Evolutionary conservation across 2,113 vertebrate genomes (phyloP).

Genomic region (Mustela lutreola): DNA sequence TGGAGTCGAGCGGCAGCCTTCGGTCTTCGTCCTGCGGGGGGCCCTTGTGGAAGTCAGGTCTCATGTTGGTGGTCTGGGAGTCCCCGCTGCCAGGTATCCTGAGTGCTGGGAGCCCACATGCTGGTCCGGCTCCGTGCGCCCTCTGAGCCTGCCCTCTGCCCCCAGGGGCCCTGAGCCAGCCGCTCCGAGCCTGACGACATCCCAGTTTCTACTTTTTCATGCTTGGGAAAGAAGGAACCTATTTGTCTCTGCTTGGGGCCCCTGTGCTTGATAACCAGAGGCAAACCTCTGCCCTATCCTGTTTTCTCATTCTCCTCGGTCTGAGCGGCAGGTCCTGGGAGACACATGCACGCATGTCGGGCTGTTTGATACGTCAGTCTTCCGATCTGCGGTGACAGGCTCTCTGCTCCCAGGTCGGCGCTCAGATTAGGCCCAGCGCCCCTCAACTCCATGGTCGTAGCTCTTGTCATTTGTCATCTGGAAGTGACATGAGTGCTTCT

Average conservation of each 20-base stretch:
- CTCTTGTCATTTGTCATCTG: conserved; percentile 5
- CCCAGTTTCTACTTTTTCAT: not conserved
- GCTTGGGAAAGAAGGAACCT: not conserved
- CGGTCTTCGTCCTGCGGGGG: too few relatives aligned
- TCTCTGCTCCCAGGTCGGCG: not conserved
- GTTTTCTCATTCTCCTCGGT: not conserved
- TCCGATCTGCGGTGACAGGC: not conserved
- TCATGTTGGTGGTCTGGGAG: not conserved
- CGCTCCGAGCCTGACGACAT: fast-evolving
- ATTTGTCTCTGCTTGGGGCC: not conserved
- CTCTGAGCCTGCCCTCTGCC: not conserved
- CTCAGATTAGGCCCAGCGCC: not conserved
- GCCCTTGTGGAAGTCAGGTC: not conserved
- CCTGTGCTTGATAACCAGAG: not conserved
- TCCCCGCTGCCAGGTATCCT: not conserved
- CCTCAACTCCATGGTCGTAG: not conserved
- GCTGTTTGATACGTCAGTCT: conserved; percentile 4
- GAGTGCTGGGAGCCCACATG: not conserved
- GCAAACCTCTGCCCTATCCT: not conserved
- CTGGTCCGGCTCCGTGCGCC: not conserved
- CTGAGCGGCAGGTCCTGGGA: not conserved
- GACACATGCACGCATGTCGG: fast-evolving
- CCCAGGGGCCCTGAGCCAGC: not conserved
- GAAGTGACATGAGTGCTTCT: not conserved
- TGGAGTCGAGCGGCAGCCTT: not conserved